phyloP scores from a whole-genome alignment of 2,888 invertebrate species.

The Blomia tropicalis region DNA sequence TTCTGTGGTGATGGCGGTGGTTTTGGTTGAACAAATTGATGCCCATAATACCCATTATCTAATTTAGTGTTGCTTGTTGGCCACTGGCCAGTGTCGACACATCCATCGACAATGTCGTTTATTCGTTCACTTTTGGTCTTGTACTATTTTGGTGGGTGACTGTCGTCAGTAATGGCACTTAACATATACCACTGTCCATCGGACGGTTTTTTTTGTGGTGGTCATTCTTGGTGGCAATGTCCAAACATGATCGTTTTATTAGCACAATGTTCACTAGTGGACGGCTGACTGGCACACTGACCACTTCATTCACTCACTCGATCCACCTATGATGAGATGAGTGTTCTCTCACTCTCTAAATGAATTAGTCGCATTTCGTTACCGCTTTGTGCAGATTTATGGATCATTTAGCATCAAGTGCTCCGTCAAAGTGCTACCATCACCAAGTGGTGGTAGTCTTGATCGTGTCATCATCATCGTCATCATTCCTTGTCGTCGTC shows the following conservation, averaged over 20 bases:
- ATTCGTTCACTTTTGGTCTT: background rate
- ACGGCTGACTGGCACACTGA: background rate
- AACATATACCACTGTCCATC: background rate
- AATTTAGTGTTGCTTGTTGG: conserved; percentile 4
- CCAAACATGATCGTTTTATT: background rate
- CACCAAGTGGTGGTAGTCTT: too few relatives aligned
- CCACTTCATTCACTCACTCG: background rate
- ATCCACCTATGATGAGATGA: background rate
- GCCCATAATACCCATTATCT: background rate
- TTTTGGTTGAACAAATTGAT: conserved; percentile 1
- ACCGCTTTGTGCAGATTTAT: background rate
- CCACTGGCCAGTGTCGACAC: too few relatives aligned
- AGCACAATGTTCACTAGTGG: background rate
- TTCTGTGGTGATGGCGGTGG: background rate
- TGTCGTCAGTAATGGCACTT: conserved; percentile 15
- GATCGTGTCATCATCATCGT: too few relatives aligned
- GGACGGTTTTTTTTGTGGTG: too few relatives aligned
- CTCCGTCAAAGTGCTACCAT: background rate
- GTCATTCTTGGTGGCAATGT: too few relatives aligned
- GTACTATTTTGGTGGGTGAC: too few relatives aligned
- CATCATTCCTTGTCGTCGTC: too few relatives aligned
- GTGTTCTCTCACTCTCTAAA: background rate
- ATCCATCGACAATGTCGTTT: too few relatives aligned
- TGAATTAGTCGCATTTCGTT: conserved; percentile 8
- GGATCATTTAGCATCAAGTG: conserved; percentile 15